These are phyloP conservation scores for Megaceryle maxima DNA, from an alignment of 2,113 vertebrate species.

Conservation along the genomic window DNA sequence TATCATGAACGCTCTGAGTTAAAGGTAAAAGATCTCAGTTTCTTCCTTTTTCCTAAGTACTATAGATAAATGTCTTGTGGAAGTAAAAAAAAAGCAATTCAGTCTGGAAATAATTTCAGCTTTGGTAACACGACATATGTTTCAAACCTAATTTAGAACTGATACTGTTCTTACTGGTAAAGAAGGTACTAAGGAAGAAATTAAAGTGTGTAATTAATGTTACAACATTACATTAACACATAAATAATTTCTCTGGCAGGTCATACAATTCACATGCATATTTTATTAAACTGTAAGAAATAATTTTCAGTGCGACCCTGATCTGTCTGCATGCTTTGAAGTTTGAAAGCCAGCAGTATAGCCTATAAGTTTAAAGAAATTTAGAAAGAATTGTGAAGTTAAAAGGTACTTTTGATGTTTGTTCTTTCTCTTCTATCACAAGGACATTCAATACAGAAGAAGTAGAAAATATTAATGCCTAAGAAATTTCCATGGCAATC, in stretches of 20 bases:
- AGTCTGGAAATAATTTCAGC: background rate
- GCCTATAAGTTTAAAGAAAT: conserved; percentile 84
- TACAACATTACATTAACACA: conserved; percentile 77
- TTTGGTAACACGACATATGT: background rate
- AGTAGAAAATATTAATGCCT: conserved; percentile 73
- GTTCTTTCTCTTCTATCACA: conserved; percentile 79
- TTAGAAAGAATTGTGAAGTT: conserved; percentile 83
- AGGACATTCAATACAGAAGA: conserved; percentile 74
- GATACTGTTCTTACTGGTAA: background rate
- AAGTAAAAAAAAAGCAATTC: background rate
- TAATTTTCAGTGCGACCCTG: conserved; percentile 79
- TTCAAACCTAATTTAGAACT: background rate
- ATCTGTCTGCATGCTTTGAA: conserved; percentile 79
- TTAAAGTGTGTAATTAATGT: conserved; percentile 73
- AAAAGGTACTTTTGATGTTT: conserved; percentile 86
- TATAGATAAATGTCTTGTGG: background rate
- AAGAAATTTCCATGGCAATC: conserved; percentile 72
- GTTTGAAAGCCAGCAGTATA: conserved; percentile 79
- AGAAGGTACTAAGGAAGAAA: conserved; percentile 17
- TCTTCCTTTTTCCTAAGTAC: background rate
- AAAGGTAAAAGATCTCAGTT: background rate
- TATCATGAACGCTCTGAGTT: background rate
- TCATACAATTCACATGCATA: conserved; percentile 79
- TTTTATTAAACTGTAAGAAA: conserved; percentile 80
- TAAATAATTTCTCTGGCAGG: conserved; percentile 78